These are phyloP conservation scores for Phenacoccus solenopsis DNA, from an alignment of 1,140 invertebrate species.

Conservation along the genomic window DNA sequence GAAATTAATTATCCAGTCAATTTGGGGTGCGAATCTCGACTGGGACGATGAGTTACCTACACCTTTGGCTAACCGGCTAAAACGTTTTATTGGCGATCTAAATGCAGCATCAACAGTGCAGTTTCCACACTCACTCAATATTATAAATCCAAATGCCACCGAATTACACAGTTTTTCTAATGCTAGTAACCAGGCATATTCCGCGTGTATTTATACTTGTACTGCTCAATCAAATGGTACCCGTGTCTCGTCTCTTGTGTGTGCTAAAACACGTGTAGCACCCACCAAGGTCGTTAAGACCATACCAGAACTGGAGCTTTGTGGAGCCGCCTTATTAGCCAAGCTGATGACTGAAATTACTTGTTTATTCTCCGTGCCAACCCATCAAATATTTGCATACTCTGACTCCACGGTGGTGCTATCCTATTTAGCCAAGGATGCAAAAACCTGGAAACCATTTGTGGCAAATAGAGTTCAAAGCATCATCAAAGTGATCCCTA, in stretches of 20 bases:
- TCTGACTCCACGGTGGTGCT: slow-evolving; percentile 34
- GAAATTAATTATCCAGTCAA: slow-evolving; percentile 34
- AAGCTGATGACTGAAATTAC: slow-evolving; percentile 19
- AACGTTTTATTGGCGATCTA: slow-evolving; percentile 16
- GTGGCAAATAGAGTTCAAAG: slow-evolving; percentile 32
- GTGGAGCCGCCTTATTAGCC: slow-evolving; percentile 29
- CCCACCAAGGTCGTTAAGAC: slow-evolving; percentile 28
- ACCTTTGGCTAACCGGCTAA: slow-evolving; percentile 22
- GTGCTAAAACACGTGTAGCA: slow-evolving; percentile 24
- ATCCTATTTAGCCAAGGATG: slow-evolving; percentile 30
- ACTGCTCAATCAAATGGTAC: slow-evolving; percentile 19
- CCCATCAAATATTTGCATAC: neutral
- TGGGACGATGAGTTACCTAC: slow-evolving; percentile 32
- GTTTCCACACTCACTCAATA: slow-evolving; percentile 23
- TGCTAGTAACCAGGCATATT: slow-evolving; percentile 25
- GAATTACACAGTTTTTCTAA: slow-evolving; percentile 28
- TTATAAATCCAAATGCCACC: neutral
- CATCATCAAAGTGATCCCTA: slow-evolving; percentile 28
- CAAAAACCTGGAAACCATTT: slow-evolving; percentile 31
- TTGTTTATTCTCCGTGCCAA: slow-evolving; percentile 10
- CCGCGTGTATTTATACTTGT: slow-evolving; percentile 26
- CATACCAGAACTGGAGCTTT: slow-evolving; percentile 32
- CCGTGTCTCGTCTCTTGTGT: slow-evolving; percentile 5
- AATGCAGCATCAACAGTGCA: slow-evolving; percentile 22
- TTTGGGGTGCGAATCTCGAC: slow-evolving; percentile 28